Evolutionary conservation across 23 tunicate species (phyloP).

Genomic region (Styela clava): DNA sequence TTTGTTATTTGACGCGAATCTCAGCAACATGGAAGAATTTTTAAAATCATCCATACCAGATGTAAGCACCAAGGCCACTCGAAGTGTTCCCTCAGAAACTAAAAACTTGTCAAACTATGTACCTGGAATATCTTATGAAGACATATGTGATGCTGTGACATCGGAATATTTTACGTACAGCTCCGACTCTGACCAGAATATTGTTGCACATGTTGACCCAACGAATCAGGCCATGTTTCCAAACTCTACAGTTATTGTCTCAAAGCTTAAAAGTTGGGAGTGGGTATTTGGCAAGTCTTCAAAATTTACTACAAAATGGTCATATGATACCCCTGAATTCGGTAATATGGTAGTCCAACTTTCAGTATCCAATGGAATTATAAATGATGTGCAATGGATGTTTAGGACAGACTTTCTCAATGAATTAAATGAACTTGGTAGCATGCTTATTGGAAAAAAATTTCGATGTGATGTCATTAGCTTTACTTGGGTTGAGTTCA

Average conservation of each 20-base stretch:
- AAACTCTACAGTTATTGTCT: constrained; percentile 16
- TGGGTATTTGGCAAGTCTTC: constrained; percentile 93
- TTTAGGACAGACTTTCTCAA: background rate
- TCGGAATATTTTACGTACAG: constrained; percentile 1
- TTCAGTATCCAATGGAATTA: constrained; percentile 25
- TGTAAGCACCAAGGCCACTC: constrained; percentile 59
- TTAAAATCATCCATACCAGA: constrained; percentile 4
- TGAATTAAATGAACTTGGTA: background rate
- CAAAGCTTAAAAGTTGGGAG: constrained; percentile 44
- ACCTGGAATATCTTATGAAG: constrained; percentile 27
- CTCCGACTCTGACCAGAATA: background rate
- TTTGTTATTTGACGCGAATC: constrained; percentile 53
- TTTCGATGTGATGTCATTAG: background rate
- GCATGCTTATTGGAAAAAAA: background rate
- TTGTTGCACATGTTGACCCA: constrained; percentile 32
- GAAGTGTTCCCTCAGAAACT: constrained; percentile 65
- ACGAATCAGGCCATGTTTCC: constrained; percentile 32
- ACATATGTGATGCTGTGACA: constrained; percentile 35
- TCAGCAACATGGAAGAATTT: constrained; percentile 20
- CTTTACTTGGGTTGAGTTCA: background rate
- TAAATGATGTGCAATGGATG: background rate
- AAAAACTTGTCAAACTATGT: constrained; percentile 43
- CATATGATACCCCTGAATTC: constrained; percentile 6
- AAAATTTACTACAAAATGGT: constrained; percentile 32
- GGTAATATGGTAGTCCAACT: constrained; percentile 1